phyloP scores from a whole-genome alignment of 2,113 vertebrate species.

The Tricholaema leucomelas region DNA sequence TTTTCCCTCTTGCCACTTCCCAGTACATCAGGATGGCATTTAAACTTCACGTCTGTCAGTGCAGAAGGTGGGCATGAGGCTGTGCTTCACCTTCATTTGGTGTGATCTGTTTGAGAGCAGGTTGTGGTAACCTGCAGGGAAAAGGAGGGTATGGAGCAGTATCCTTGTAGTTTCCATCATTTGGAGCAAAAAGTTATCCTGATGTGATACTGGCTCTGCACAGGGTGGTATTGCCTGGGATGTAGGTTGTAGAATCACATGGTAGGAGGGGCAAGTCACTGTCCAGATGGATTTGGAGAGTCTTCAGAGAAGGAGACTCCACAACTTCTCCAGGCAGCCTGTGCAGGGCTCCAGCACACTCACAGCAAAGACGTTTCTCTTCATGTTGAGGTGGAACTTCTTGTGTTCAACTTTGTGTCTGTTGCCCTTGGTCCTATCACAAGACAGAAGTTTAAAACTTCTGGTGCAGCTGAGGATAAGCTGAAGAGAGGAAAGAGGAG shows the following conservation, averaged over 20 bases:
- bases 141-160: not conserved
- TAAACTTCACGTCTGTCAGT: rapidly evolving
- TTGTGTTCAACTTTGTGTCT: no score
- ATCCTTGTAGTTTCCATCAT: not conserved
- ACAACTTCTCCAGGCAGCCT: no score
- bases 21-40: rapidly evolving
- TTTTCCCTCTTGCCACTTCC: not conserved
- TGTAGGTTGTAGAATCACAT: not conserved
- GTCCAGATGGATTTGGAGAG: no score
- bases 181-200: not conserved
- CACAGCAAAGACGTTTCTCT: no score
- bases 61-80: not conserved
- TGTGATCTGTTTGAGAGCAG: not conserved
- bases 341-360: no score
- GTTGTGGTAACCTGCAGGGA: not conserved
- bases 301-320: no score
- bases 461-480: not conserved
- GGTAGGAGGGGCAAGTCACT: no score
- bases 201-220: rapidly evolving
- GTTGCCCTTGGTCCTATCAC: no score
- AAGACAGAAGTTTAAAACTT: not conserved
- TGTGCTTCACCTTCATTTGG: rapidly evolving
- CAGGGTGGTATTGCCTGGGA: not conserved
- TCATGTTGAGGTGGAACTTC: no score
- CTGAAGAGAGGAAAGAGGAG: not conserved